These are phyloP conservation scores for Xenotilapia flavipinnis DNA, from an alignment of 2,113 vertebrate species.

Conservation along the genomic window DNA sequence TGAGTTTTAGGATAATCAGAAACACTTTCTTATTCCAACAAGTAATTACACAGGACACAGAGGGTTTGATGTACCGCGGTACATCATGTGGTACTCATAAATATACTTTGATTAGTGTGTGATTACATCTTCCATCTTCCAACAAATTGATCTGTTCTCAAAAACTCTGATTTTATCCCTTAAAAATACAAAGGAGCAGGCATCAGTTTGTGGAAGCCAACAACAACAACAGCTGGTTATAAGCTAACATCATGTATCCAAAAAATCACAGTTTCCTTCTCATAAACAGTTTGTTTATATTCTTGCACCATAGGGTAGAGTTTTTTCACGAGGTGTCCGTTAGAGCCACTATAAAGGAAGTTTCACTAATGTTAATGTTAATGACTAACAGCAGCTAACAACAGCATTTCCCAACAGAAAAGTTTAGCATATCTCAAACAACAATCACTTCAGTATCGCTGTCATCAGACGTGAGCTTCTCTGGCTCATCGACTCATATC, in stretches of 20 bases:
- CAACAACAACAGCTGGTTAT: not conserved
- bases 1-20: not conserved
- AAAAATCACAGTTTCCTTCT: not conserved
- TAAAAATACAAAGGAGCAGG: not conserved
- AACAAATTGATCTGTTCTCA: not conserved
- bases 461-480: not conserved
- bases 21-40: not conserved
- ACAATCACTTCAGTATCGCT: not conserved
- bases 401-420: not conserved
- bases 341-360: not conserved
- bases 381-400: not conserved
- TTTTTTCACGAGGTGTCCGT: not conserved
- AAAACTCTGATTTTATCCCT: not conserved
- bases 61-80: not conserved
- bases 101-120: not conserved
- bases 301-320: not conserved
- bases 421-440: not conserved
- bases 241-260: not conserved
- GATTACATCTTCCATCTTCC: not conserved
- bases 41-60: not conserved
- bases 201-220: not conserved
- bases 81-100: not conserved
- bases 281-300: not conserved
- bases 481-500: not conserved
- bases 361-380: not conserved